Percentiles rank a stretch among this genome's conserved stretches.
Conservation (phyloP, 2,888 invertebrate genomes). For the Mycalesis mineus region DNA sequence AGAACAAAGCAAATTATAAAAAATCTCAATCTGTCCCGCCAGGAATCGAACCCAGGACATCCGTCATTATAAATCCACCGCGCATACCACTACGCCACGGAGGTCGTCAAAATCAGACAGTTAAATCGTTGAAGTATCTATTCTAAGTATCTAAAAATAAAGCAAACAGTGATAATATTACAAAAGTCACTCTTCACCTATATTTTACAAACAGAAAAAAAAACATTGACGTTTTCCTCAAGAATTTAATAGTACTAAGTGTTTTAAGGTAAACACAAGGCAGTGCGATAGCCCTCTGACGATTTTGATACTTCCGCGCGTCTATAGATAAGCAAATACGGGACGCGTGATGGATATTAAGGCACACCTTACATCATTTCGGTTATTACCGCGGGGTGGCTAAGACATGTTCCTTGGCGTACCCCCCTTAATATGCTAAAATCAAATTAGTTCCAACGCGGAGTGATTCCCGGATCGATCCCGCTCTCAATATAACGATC, state of each 20-base stretch:
- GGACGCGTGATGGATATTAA: slow-evolving; percentile 77
- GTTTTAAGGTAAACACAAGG: slow-evolving; percentile 42
- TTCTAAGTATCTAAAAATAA: neutral
- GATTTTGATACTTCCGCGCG: slow-evolving; percentile 78
- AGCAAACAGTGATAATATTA: neutral
- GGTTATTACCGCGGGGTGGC: slow-evolving; percentile 68
- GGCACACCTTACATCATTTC: slow-evolving; percentile 78
- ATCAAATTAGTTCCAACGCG: slow-evolving; percentile 77
- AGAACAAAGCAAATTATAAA: too few species aligned
- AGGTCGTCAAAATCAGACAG: too few species aligned
- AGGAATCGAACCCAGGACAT: too few species aligned
- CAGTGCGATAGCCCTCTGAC: slow-evolving; percentile 48
- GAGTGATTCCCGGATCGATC: slow-evolving; percentile 74
- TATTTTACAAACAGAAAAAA: neutral
- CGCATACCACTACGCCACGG: too few species aligned
- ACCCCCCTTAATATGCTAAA: slow-evolving; percentile 77
- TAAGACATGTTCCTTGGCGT: slow-evolving; percentile 66
- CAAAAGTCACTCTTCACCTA: neutral
- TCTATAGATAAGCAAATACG: slow-evolving; percentile 77
- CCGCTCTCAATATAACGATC: slow-evolving; percentile 56
- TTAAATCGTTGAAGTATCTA: too few species aligned
- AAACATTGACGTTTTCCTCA: slow-evolving; percentile 2
- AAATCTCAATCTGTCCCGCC: too few species aligned
- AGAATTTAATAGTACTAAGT: slow-evolving; percentile 66
- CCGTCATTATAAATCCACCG: too few species aligned